phyloP scores from a whole-genome alignment of 2,888 invertebrate species.

The Cataglyphis rosenhaueri region DNA sequence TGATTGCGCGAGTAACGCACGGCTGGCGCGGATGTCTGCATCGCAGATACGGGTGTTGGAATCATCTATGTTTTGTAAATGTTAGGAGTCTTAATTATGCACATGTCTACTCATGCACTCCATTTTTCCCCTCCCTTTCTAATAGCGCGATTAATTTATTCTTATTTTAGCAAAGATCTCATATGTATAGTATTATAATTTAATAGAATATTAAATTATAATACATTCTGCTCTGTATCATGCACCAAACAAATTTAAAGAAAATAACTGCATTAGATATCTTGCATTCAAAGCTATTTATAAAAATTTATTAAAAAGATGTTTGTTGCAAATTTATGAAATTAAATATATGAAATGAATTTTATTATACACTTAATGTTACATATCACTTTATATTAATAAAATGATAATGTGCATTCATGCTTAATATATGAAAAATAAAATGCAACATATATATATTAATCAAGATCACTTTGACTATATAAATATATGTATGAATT shows the following conservation, averaged over 20 bases:
- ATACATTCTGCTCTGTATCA: slow-evolving; percentile 9
- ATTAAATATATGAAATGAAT: background rate
- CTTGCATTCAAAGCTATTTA: background rate
- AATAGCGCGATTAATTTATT: slow-evolving; percentile 61
- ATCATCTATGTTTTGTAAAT: slow-evolving; percentile 85
- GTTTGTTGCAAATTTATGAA: background rate
- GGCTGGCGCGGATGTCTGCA: slow-evolving; percentile 84
- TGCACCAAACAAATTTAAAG: slow-evolving; percentile 17
- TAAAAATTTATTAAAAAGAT: background rate
- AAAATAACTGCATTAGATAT: background rate
- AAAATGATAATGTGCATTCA: background rate
- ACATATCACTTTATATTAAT: background rate
- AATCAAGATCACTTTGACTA: slow-evolving; percentile 1
- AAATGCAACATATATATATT: slow-evolving; percentile 11
- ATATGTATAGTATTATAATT: too few species aligned
- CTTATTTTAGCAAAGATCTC: slow-evolving; percentile 7
- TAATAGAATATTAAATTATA: background rate
- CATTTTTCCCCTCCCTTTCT: slow-evolving; percentile 67
- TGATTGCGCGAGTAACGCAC: slow-evolving; percentile 83
- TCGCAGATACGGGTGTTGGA: slow-evolving; percentile 85
- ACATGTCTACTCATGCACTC: slow-evolving; percentile 77
- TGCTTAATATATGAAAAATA: background rate
- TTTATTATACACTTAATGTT: background rate
- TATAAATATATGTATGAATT: background rate
- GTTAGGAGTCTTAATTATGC: slow-evolving; percentile 75